These are phyloP conservation scores for Salvelinus namaycush DNA, from an alignment of 2,113 vertebrate genomes.

Conservation along the genomic window DNA sequence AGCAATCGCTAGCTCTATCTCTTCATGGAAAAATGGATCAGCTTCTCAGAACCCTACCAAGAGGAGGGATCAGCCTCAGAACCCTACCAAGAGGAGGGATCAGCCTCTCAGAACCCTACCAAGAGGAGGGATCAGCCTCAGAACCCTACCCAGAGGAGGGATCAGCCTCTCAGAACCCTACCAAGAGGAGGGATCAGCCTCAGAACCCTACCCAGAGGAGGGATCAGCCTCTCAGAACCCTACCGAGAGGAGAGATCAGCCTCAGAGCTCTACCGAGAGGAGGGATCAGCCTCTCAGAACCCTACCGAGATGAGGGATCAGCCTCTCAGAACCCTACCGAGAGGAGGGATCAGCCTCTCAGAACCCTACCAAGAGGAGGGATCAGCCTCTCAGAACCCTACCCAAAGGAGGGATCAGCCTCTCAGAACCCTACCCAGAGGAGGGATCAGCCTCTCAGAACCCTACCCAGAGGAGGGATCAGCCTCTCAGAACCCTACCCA, in stretches of 20 bases:
- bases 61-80: conserved; percentile 10
- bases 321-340: not conserved
- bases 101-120: conserved; percentile 17
- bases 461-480: conserved; percentile 1
- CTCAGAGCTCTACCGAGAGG: conserved; percentile 8
- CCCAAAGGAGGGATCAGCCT: conserved; percentile 12
- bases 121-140: conserved; percentile 6
- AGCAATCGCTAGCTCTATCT: conserved; percentile 16
- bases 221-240: conserved; percentile 17
- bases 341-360: conserved; percentile 23
- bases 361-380: conserved; percentile 19
- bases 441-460: conserved; percentile 27
- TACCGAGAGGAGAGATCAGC: conserved; percentile 13
- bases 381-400: conserved; percentile 12
- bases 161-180: conserved; percentile 19
- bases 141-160: conserved; percentile 22
- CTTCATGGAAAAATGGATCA: conserved; percentile 34
- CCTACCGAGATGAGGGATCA: conserved; percentile 8
- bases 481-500: conserved; percentile 14
- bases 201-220: conserved; percentile 19
- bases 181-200: conserved; percentile 5
- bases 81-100: conserved; percentile 18
- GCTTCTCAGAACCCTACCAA: conserved; percentile 27
- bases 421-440: conserved; percentile 9
- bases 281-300: conserved; percentile 26